Conservation (phyloP, 2,113 vertebrate genomes). For the Baryphthengus martii region DNA sequence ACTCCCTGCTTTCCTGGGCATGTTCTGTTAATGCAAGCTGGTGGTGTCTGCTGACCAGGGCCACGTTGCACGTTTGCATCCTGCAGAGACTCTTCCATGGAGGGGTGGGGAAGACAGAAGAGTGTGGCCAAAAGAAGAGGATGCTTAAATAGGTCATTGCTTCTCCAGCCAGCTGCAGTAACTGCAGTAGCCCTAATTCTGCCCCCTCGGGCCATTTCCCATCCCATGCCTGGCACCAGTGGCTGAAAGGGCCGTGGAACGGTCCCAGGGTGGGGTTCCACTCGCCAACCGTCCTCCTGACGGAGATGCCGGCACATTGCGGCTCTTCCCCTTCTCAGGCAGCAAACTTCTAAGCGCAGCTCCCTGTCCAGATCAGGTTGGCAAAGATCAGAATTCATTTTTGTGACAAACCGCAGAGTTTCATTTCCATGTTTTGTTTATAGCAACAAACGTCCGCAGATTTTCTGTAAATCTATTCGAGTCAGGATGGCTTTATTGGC, state of each 20-base stretch:
- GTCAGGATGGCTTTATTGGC: neutral
- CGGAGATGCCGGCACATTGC: accelerated
- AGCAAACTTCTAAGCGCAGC: accelerated
- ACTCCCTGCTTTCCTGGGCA: neutral
- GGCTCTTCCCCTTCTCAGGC: neutral
- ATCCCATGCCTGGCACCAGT: neutral
- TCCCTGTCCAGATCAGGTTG: neutral
- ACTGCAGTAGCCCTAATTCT: neutral
- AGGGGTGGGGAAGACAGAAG: neutral
- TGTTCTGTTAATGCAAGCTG: neutral
- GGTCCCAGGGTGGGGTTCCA: neutral
- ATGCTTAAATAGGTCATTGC: neutral
- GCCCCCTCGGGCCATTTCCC: neutral
- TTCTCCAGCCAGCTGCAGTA: neutral
- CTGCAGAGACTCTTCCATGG: neutral
- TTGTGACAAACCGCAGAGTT: neutral
- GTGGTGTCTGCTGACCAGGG: neutral
- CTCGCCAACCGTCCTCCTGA: neutral
- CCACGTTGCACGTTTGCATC: neutral
- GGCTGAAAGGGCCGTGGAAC: neutral
- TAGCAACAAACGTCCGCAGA: neutral
- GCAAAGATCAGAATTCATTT: neutral
- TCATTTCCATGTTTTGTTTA: neutral
- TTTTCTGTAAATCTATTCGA: neutral
- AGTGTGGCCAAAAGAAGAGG: neutral